A percentile compares a stretch with the other conserved stretches of the same genome.
phyloP scores from a whole-genome alignment of 2,113 vertebrate species.

The Caloenas nicobarica region DNA sequence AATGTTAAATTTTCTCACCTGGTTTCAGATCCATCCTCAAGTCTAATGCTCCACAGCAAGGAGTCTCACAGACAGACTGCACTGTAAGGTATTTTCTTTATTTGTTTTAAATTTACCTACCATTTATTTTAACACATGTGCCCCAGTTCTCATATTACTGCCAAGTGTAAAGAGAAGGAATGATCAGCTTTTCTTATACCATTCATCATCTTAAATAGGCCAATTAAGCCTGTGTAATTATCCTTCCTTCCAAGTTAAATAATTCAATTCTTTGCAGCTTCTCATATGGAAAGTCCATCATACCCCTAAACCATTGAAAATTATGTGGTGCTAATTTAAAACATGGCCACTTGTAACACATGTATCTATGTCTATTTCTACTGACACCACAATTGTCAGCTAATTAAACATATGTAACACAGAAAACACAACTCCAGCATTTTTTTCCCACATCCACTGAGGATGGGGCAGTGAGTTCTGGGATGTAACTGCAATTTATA shows the following conservation, averaged over 20 bases:
- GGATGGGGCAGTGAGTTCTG: neutral
- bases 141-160: constrained; percentile 39
- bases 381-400: neutral
- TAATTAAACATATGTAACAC: constrained; percentile 18
- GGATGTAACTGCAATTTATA: neutral
- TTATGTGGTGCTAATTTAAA: constrained; percentile 54
- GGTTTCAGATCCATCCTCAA: neutral
- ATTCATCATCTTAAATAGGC: constrained; percentile 66
- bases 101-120: constrained; percentile 64
- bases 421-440: neutral
- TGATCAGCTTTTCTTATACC: constrained; percentile 52
- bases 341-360: constrained; percentile 2
- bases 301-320: constrained; percentile 17
- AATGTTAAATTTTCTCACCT: neutral
- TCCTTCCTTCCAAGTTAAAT: constrained; percentile 65
- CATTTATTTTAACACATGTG: constrained; percentile 59
- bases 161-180: constrained; percentile 31
- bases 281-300: constrained; percentile 61
- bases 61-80: neutral
- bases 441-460: neutral
- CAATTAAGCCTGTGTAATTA: constrained; percentile 62
- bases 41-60: neutral
- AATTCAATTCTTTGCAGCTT: constrained; percentile 63
- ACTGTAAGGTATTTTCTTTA: constrained; percentile 32
- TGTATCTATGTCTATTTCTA: neutral